These are phyloP conservation scores for Fundulus diaphanus DNA, from an alignment of 2,797 vertebrate species.

Conservation along the genomic window DNA sequence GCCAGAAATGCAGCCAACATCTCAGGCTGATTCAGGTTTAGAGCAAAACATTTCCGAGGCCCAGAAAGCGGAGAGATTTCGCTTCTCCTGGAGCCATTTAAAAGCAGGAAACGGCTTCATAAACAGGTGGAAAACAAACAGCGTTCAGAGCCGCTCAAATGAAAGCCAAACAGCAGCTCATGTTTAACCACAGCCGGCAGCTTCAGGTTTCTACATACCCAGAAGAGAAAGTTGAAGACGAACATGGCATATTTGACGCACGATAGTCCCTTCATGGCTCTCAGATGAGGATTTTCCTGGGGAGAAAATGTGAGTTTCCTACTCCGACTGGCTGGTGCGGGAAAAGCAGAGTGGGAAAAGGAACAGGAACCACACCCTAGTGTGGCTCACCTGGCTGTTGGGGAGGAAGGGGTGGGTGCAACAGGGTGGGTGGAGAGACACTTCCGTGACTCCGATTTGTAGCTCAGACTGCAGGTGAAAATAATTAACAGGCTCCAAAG, in stretches of 20 bases:
- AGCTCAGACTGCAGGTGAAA: slow-evolving; percentile 39
- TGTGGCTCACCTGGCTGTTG: slow-evolving; percentile 45
- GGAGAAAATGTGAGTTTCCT: not conserved
- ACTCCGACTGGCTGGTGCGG: not conserved
- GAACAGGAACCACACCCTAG: slow-evolving; percentile 47
- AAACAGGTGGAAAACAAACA: not conserved
- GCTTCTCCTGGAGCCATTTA: too few relatives aligned
- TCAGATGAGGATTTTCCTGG: not conserved
- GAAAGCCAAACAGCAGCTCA: not conserved
- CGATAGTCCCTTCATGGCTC: slow-evolving; percentile 65
- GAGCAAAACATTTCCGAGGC: not conserved
- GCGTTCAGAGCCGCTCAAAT: not conserved
- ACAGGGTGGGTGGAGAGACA: not conserved
- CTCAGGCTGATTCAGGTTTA: not conserved
- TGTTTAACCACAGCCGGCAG: not conserved
- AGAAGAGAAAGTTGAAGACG: slow-evolving; percentile 80
- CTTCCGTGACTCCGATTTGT: not conserved
- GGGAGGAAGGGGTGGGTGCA: not conserved
- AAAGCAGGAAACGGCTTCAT: not conserved
- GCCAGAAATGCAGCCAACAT: not conserved
- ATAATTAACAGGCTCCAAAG: slow-evolving; percentile 10
- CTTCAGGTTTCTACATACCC: slow-evolving; percentile 65
- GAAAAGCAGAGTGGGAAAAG: not conserved
- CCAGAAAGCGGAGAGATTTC: not conserved
- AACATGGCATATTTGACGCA: slow-evolving; percentile 78